Conservation (phyloP, 2,113 vertebrate genomes). For the Hystrix cristata region DNA sequence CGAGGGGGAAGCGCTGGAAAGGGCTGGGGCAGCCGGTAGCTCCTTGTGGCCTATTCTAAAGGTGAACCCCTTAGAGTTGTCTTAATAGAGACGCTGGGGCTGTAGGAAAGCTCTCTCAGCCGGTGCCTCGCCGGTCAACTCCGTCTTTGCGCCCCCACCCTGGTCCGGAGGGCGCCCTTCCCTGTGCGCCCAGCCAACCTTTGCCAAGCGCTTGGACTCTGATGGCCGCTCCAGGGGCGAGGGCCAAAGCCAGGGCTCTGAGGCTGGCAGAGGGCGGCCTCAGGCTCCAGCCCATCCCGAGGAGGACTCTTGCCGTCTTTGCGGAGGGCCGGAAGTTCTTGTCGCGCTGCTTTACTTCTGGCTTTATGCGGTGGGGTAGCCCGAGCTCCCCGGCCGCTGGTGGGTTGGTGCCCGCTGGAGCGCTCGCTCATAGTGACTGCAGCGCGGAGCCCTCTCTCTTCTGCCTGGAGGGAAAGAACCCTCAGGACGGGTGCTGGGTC, state of each 20-base stretch:
- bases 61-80: constrained; percentile 91
- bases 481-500: background rate
- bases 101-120: background rate
- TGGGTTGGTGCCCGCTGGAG: background rate
- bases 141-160: background rate
- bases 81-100: constrained; percentile 85
- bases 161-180: rapidly evolving
- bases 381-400: background rate
- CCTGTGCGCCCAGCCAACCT: background rate
- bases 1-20: constrained; percentile 79
- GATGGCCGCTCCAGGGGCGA: rapidly evolving
- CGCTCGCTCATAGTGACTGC: background rate
- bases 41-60: constrained; percentile 91
- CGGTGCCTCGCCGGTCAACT: background rate
- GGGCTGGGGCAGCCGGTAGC: constrained; percentile 87
- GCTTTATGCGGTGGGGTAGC: no score
- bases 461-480: background rate
- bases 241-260: background rate
- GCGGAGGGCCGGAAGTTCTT: background rate
- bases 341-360: background rate
- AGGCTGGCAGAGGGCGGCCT: background rate
- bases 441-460: background rate
- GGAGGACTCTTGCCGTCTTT: background rate
- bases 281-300: background rate
- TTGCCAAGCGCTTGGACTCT: background rate